Conservation (phyloP, 1,140 invertebrate genomes). For the Magallana ariakensis region DNA sequence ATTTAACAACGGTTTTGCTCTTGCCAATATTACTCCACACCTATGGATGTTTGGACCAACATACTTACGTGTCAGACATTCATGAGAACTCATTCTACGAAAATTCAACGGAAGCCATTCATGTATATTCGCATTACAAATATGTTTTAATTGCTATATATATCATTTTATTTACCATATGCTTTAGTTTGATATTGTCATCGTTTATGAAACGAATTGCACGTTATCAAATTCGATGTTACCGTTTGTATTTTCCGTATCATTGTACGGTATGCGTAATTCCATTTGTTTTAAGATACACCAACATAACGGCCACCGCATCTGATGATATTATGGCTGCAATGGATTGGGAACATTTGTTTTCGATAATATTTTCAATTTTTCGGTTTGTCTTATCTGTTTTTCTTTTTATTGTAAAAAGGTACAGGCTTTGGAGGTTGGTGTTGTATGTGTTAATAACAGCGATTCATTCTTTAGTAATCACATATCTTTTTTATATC, state of each 20-base stretch:
- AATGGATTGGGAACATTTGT: background rate
- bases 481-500: background rate
- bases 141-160: background rate
- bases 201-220: background rate
- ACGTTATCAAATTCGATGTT: background rate
- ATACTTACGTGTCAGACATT: background rate
- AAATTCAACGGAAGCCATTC: background rate
- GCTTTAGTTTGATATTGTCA: background rate
- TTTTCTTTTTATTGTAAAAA: background rate
- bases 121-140: background rate
- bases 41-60: conserved; percentile 6
- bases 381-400: background rate
- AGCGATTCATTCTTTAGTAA: background rate
- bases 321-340: background rate
- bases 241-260: background rate
- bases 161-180: background rate
- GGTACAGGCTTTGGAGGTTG: background rate
- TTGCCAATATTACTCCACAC: background rate
- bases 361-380: background rate
- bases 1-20: background rate
- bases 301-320: background rate
- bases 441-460: background rate
- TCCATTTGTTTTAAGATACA: background rate
- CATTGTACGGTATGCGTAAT: background rate
- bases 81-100: background rate